phyloP scores from a whole-genome alignment of 2,797 vertebrate species.

The Danio albolineatus region DNA sequence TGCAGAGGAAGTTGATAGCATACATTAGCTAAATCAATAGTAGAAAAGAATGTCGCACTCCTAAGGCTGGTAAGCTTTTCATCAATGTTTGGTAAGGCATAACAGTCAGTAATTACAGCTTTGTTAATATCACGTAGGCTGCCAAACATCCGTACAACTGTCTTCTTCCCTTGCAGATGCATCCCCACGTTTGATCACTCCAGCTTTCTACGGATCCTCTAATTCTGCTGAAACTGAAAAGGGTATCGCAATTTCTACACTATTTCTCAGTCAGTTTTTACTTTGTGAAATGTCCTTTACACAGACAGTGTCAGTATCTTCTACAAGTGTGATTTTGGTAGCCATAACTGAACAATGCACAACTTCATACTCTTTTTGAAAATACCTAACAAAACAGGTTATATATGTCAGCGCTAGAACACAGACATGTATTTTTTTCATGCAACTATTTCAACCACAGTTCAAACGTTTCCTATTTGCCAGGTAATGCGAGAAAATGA shows the following conservation, averaged over 20 bases:
- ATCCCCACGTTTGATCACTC: background rate
- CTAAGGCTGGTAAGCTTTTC: slow-evolving; percentile 4
- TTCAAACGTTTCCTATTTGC: background rate
- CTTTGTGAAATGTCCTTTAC: background rate
- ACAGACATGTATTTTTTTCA: background rate
- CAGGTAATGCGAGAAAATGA: background rate
- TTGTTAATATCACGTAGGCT: slow-evolving; percentile 25
- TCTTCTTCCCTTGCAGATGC: background rate
- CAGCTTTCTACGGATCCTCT: background rate
- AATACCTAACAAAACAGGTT: background rate
- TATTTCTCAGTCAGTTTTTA: background rate
- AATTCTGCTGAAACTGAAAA: background rate
- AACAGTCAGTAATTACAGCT: slow-evolving; percentile 8
- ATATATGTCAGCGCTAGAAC: background rate
- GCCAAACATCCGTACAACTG: slow-evolving; percentile 16
- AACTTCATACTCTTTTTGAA: background rate
- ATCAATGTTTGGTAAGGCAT: slow-evolving; percentile 4
- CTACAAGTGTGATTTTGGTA: background rate
- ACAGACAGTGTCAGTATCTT: background rate
- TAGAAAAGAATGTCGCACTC: background rate
- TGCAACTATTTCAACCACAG: background rate
- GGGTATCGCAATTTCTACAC: background rate
- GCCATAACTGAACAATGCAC: background rate
- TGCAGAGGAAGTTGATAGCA: slow-evolving; percentile 43
- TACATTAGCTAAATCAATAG: slow-evolving; percentile 29